These are phyloP conservation scores for Ecliptopera silaceata DNA, from an alignment of 2,888 invertebrate genomes.

Conservation along the genomic window DNA sequence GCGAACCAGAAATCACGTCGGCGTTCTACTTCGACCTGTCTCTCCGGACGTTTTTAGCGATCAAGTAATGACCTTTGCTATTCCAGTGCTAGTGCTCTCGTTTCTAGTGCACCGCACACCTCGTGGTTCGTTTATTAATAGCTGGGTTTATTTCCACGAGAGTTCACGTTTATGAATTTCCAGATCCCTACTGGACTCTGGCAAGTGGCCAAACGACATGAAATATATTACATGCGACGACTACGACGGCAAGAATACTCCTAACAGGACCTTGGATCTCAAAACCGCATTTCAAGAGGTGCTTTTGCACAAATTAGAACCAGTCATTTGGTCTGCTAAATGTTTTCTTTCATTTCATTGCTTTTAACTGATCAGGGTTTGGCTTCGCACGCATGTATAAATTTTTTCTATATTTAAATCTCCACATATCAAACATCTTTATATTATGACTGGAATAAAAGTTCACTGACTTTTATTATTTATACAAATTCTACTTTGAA, in stretches of 20 bases:
- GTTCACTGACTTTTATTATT: too few relatives aligned
- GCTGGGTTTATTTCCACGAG: conserved; percentile 68
- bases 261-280: conserved; percentile 88
- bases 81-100: conserved; percentile 54
- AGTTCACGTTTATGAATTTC: conserved; percentile 70
- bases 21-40: conserved; percentile 95
- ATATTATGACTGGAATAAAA: too few relatives aligned
- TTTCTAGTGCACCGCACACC: conserved; percentile 59
- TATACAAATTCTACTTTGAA: background rate
- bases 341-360: background rate
- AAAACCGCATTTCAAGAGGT: conserved; percentile 87
- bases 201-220: conserved; percentile 89
- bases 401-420: too few relatives aligned
- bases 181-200: conserved; percentile 87
- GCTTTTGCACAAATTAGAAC: conserved; percentile 39
- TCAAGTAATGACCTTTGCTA: conserved; percentile 85
- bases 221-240: conserved; percentile 90
- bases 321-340: background rate
- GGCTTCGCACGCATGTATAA: too few relatives aligned
- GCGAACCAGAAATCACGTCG: conserved; percentile 89
- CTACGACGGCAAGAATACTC: conserved; percentile 89
- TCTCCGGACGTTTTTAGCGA: conserved; percentile 86
- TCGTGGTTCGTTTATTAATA: conserved; percentile 68
- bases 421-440: too few relatives aligned
- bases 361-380: background rate